Percentiles rank a stretch among this genome's conserved stretches.
Conservation (phyloP, 2,113 vertebrate species). For the Carassius gibelio region DNA sequence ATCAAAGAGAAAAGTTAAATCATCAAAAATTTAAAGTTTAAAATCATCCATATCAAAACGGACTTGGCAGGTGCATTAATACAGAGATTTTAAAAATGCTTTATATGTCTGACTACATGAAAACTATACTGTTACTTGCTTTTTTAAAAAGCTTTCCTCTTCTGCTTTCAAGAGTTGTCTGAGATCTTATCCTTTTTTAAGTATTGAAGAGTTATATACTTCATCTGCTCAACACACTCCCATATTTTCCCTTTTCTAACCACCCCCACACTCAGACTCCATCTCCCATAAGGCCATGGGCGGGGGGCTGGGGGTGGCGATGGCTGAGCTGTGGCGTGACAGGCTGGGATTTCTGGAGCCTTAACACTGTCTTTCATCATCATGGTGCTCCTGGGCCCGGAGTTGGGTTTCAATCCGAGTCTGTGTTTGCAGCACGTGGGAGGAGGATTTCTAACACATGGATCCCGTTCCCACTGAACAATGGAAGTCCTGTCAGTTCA, state of each 20-base stretch:
- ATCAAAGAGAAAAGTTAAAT: not conserved
- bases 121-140: not conserved
- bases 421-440: constrained; percentile 76
- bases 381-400: constrained; percentile 60
- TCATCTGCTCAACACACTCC: constrained; percentile 51
- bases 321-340: constrained; percentile 61
- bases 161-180: not conserved
- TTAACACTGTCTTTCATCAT: constrained; percentile 82
- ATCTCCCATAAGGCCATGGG: constrained; percentile 62
- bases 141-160: not conserved
- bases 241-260: constrained; percentile 24
- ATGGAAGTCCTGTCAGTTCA: constrained; percentile 78
- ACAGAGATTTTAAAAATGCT: too few species aligned
- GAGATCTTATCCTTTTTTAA: not conserved
- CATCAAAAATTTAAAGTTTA: too few species aligned
- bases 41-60: not conserved
- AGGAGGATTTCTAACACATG: constrained; percentile 85
- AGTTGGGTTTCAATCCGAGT: constrained; percentile 76
- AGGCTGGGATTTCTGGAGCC: constrained; percentile 68
- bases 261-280: constrained; percentile 58
- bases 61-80: not conserved
- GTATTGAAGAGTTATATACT: constrained; percentile 32
- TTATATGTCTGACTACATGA: not conserved
- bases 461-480: constrained; percentile 76
- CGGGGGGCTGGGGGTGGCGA: constrained; percentile 48